Conservation (phyloP, 2,113 vertebrate genomes). For the Synchiropus splendidus region DNA sequence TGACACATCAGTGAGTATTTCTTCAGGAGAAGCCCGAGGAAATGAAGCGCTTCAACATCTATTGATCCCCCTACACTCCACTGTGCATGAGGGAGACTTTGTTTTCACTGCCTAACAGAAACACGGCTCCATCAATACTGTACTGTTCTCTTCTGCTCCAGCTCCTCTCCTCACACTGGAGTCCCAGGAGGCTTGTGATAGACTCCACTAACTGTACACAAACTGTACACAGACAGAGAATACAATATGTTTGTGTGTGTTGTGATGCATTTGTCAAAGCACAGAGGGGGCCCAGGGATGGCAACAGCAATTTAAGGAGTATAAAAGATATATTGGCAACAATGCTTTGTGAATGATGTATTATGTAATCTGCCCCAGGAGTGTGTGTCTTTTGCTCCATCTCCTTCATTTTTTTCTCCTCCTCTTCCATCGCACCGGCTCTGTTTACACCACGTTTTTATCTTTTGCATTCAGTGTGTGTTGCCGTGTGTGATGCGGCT, state of each 20-base stretch:
- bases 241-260: constrained; percentile 65
- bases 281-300: constrained; percentile 55
- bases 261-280: constrained; percentile 63
- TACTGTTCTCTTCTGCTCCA: constrained; percentile 51
- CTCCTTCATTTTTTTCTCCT: constrained; percentile 51
- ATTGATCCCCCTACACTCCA: constrained; percentile 66
- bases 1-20: constrained; percentile 61
- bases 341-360: constrained; percentile 63
- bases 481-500: constrained; percentile 32
- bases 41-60: constrained; percentile 57
- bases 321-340: constrained; percentile 65
- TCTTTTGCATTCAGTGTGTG: constrained; percentile 22
- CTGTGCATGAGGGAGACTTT: constrained; percentile 63
- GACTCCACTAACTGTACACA: constrained; percentile 63
- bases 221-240: constrained; percentile 59
- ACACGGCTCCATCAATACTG: constrained; percentile 66
- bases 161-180: constrained; percentile 47
- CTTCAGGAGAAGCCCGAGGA: constrained; percentile 60
- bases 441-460: constrained; percentile 33
- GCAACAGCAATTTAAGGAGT: constrained; percentile 61
- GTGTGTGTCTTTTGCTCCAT: constrained; percentile 51
- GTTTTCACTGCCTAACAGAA: constrained; percentile 68
- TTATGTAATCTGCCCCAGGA: constrained; percentile 66
- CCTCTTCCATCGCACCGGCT: constrained; percentile 43
- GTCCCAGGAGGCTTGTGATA: constrained; percentile 64